phyloP scores from a whole-genome alignment of 2,888 invertebrate genomes.

The Elysia crispata region DNA sequence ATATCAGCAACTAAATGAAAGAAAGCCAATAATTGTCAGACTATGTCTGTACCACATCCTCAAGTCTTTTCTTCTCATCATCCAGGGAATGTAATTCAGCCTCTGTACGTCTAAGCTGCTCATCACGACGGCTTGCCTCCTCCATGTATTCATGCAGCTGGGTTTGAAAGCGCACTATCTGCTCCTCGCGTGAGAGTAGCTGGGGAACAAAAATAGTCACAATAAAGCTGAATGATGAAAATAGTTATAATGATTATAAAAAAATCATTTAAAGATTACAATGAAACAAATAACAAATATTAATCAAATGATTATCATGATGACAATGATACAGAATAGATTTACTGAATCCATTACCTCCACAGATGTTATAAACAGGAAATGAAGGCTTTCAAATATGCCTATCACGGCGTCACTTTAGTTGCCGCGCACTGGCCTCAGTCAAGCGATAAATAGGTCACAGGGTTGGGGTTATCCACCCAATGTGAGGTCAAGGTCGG shows the following conservation, averaged over 20 bases:
- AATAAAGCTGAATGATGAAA: no score
- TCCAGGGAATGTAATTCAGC: constrained; percentile 63
- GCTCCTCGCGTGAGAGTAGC: constrained; percentile 69
- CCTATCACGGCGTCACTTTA: no score
- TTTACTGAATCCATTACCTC: no score
- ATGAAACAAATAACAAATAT: background rate
- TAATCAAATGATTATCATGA: background rate
- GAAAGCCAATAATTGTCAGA: no score
- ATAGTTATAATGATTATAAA: no score
- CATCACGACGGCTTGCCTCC: constrained; percentile 63
- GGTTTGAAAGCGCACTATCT: constrained; percentile 62
- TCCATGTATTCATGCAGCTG: constrained; percentile 63
- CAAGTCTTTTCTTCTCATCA: constrained; percentile 64
- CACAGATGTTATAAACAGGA: no score
- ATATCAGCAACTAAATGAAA: no score
- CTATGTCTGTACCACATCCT: constrained; percentile 48
- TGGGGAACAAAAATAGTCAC: constrained; percentile 43
- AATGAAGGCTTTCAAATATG: no score
- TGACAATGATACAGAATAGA: background rate
- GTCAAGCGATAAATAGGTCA: no score
- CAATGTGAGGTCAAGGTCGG: no score
- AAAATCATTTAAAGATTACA: background rate
- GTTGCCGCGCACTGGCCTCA: no score
- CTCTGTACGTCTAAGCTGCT: constrained; percentile 65
- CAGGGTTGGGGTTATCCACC: no score